Evolutionary conservation across 1,140 invertebrate species (phyloP).

Genomic region (Cydia pomonella): DNA sequence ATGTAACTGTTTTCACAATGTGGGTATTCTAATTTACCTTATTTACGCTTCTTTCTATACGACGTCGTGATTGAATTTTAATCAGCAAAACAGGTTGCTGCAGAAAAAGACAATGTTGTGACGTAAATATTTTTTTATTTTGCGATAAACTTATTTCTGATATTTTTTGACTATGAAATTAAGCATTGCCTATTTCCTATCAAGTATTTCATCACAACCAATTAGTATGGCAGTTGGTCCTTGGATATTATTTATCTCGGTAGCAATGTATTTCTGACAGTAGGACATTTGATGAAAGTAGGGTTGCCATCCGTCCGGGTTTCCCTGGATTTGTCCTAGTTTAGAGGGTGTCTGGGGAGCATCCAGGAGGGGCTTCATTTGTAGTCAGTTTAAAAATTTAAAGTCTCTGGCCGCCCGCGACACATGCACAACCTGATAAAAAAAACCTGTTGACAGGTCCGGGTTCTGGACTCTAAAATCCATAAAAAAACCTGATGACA

Average conservation of each 20-base stretch:
- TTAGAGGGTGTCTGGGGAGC: no score
- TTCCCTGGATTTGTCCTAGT: no score
- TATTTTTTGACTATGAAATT: slow-evolving; percentile 1
- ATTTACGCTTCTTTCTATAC: not conserved
- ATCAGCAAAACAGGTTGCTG: slow-evolving; percentile 27
- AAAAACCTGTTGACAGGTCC: no score
- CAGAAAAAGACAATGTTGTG: not conserved
- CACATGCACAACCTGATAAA: no score
- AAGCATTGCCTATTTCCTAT: not conserved
- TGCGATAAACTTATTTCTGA: not conserved
- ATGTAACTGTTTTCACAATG: not conserved
- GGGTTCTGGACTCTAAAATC: no score
- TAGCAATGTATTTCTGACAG: not conserved
- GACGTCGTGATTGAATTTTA: slow-evolving; percentile 19
- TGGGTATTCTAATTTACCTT: not conserved
- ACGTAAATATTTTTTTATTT: not conserved
- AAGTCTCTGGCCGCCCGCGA: no score
- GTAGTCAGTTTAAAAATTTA: no score
- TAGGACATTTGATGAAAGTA: not conserved
- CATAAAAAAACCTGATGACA: no score
- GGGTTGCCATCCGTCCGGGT: no score
- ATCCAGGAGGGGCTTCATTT: no score
- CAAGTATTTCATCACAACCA: not conserved
- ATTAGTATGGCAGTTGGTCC: not conserved
- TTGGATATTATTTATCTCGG: not conserved